These are phyloP conservation scores for Xanthia togata DNA, from an alignment of 2,888 invertebrate species.

Conservation along the genomic window DNA sequence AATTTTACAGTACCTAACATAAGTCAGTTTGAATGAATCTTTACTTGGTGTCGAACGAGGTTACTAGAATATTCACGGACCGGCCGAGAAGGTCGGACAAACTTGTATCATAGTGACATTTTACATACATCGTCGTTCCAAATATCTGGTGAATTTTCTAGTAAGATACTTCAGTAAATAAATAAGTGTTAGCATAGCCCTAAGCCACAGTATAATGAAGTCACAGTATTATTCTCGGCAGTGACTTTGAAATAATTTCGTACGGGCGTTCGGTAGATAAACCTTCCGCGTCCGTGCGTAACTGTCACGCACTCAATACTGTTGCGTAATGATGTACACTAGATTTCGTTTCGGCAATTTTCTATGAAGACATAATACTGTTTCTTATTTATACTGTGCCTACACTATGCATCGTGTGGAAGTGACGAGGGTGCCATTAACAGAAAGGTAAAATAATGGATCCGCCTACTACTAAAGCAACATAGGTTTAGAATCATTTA, in stretches of 20 bases:
- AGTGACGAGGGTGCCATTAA: conserved; percentile 22
- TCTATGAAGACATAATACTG: too few relatives aligned
- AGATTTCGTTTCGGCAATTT: too few relatives aligned
- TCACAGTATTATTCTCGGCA: too few relatives aligned
- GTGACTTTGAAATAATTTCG: too few relatives aligned
- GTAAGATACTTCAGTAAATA: conserved; percentile 28
- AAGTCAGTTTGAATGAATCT: conserved; percentile 21
- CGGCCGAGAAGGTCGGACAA: conserved; percentile 27
- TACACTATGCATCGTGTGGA: not conserved
- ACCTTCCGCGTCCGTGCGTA: too few relatives aligned
- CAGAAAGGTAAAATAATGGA: not conserved
- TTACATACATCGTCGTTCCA: conserved; percentile 24
- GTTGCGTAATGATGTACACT: too few relatives aligned
- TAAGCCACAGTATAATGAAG: too few relatives aligned
- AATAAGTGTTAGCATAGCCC: conserved; percentile 1
- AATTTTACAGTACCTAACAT: not conserved
- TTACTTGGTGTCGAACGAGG: conserved; percentile 19
- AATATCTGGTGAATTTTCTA: conserved; percentile 46
- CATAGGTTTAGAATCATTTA: too few relatives aligned
- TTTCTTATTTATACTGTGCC: too few relatives aligned
- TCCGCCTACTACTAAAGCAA: not conserved
- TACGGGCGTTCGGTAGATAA: too few relatives aligned
- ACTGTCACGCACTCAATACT: too few relatives aligned
- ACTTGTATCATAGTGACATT: conserved; percentile 36
- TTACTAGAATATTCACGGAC: conserved; percentile 48